Evolutionary conservation across 2,888 invertebrate genomes (phyloP).

Genomic region (Scaptomyza reducta): DNA sequence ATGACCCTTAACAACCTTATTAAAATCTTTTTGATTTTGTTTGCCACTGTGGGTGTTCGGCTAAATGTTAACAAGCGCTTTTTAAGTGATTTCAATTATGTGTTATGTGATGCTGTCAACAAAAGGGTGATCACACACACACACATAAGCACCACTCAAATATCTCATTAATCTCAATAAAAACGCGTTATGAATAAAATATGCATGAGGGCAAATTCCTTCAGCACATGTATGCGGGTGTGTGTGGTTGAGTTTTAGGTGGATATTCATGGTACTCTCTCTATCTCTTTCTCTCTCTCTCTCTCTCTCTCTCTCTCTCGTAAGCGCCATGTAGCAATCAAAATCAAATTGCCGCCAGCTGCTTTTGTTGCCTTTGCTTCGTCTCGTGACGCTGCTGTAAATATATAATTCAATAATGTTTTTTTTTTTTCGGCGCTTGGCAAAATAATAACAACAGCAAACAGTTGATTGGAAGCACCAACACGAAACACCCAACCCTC

Average conservation of each 20-base stretch:
- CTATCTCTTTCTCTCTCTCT: too few species aligned
- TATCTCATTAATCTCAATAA: slow-evolving; percentile 72
- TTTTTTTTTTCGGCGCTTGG: slow-evolving; percentile 36
- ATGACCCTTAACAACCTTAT: background rate
- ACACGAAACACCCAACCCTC: background rate
- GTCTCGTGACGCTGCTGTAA: slow-evolving; percentile 58
- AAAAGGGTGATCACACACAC: slow-evolving; percentile 13
- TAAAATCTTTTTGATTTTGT: slow-evolving; percentile 16
- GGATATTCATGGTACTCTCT: slow-evolving; percentile 5
- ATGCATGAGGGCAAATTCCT: slow-evolving; percentile 7
- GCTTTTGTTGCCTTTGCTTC: slow-evolving; percentile 2
- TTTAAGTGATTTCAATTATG: slow-evolving; percentile 68
- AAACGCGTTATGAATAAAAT: slow-evolving; percentile 53
- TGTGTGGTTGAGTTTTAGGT: slow-evolving; percentile 9
- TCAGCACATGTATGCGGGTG: background rate
- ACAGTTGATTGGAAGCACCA: slow-evolving; percentile 58
- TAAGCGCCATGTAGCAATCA: slow-evolving; percentile 56
- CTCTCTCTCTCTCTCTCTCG: too few species aligned
- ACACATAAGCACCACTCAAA: slow-evolving; percentile 41
- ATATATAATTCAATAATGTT: slow-evolving; percentile 73
- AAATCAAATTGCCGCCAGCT: slow-evolving; percentile 54
- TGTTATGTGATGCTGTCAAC: slow-evolving; percentile 43
- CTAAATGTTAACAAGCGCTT: slow-evolving; percentile 38
- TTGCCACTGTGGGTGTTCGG: slow-evolving; percentile 35
- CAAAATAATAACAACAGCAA: slow-evolving; percentile 62